Evolutionary conservation across 2,113 vertebrate genomes (phyloP).

Genomic region (Percopsis transmontana): DNA sequence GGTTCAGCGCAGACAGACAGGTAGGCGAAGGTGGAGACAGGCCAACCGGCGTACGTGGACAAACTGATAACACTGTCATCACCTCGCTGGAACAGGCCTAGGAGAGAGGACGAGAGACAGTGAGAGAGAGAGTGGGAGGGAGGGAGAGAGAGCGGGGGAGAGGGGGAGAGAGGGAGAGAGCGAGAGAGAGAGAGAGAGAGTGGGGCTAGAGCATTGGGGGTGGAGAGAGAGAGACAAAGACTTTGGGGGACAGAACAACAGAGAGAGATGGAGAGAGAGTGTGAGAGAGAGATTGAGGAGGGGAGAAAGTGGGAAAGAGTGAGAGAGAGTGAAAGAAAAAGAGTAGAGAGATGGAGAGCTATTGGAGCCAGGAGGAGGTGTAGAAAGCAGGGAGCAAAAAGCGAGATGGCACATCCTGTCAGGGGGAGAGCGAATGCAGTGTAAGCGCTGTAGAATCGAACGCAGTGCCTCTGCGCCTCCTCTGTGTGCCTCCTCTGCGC

Average conservation of each 20-base stretch:
- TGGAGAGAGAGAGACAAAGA: background rate
- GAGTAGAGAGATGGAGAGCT: background rate
- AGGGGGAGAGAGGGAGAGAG: background rate
- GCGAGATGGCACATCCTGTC: conserved; percentile 50
- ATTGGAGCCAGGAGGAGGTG: background rate
- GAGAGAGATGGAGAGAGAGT: background rate
- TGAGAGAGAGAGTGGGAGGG: background rate
- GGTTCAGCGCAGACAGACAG: conserved; percentile 41
- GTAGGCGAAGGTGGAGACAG: conserved; percentile 40
- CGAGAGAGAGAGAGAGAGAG: background rate
- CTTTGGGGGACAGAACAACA: background rate
- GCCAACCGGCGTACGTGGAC: conserved; percentile 64
- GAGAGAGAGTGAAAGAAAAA: background rate
- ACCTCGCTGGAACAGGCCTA: conserved; percentile 40
- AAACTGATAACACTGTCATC: conserved; percentile 75
- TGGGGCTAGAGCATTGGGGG: background rate
- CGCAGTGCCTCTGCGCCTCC: conserved; percentile 50
- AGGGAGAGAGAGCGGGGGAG: background rate
- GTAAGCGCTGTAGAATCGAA: conserved; percentile 63
- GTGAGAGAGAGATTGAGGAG: background rate
- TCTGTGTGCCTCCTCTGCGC: too few relatives aligned
- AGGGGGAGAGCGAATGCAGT: conserved; percentile 43
- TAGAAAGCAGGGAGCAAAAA: conserved; percentile 19
- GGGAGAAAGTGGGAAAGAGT: background rate
- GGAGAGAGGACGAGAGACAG: conserved; percentile 24